Percentiles rank a stretch among this genome's conserved stretches.
These are phyloP conservation scores for Raphicerus campestris DNA, from an alignment of 2,113 vertebrate genomes.

Conservation along the genomic window DNA sequence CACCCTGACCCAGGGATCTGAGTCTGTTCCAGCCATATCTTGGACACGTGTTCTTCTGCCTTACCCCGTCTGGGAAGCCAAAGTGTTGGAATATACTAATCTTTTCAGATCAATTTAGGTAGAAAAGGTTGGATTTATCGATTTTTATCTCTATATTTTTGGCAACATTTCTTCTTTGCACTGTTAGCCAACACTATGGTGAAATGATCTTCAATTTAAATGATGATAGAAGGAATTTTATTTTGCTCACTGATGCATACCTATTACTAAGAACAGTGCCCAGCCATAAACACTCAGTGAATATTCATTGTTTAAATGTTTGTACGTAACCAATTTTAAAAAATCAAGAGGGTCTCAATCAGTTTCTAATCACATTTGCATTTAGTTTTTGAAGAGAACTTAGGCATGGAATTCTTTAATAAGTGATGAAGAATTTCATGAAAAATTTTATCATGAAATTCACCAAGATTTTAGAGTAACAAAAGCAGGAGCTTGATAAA, in stretches of 20 bases:
- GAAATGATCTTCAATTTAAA: not conserved
- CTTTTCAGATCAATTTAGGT: not conserved
- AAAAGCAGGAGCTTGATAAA: not conserved
- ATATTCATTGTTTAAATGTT: not conserved
- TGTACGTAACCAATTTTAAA: not conserved
- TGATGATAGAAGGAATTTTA: not conserved
- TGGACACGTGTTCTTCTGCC: not conserved
- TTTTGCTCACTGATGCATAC: not conserved
- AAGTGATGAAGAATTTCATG: not conserved
- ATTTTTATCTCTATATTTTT: not conserved
- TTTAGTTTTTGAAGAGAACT: slow-evolving; percentile 17
- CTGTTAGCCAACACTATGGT: not conserved
- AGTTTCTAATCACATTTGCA: not conserved
- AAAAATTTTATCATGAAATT: slow-evolving; percentile 11
- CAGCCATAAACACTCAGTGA: not conserved
- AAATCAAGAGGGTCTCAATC: not conserved
- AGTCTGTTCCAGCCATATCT: not conserved
- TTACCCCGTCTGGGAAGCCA: not conserved
- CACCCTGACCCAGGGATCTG: not conserved
- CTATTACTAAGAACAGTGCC: not conserved
- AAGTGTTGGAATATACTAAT: not conserved
- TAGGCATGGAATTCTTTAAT: not conserved
- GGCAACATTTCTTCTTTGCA: not conserved
- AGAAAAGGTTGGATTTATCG: not conserved
- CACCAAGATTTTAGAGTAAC: not conserved